Conservation (phyloP, 2,888 invertebrate genomes). For the Apotomis capreana region DNA sequence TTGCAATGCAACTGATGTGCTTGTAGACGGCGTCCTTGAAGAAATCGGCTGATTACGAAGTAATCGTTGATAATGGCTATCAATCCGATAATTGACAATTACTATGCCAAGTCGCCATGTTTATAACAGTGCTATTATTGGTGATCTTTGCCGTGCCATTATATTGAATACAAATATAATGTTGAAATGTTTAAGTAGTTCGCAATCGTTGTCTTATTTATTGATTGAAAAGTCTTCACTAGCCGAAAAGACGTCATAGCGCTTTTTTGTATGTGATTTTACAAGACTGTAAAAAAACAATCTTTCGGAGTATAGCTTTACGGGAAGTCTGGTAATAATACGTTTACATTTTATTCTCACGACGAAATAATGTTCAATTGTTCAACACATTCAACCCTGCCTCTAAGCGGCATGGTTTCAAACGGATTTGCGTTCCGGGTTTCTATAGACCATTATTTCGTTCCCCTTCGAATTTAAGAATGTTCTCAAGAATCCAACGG, state of each 20-base stretch:
- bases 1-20: background rate
- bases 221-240: no score
- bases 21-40: conserved; percentile 8
- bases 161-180: no score
- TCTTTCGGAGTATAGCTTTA: no score
- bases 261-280: no score
- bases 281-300: no score
- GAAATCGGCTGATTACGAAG: background rate
- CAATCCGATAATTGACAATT: conserved; percentile 13
- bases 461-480: conserved; percentile 10
- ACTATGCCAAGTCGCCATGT: background rate
- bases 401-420: background rate
- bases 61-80: conserved; percentile 3
- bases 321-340: no score
- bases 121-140: background rate
- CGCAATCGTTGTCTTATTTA: no score
- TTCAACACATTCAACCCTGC: background rate
- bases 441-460: conserved; percentile 23
- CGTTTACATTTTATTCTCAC: background rate
- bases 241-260: no score
- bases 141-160: no score
- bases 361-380: background rate
- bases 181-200: no score
- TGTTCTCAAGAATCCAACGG: conserved; percentile 11
- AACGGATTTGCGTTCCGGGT: background rate